These are phyloP conservation scores for Parnassius orleans DNA, from an alignment of 2,888 invertebrate species.

Conservation along the genomic window DNA sequence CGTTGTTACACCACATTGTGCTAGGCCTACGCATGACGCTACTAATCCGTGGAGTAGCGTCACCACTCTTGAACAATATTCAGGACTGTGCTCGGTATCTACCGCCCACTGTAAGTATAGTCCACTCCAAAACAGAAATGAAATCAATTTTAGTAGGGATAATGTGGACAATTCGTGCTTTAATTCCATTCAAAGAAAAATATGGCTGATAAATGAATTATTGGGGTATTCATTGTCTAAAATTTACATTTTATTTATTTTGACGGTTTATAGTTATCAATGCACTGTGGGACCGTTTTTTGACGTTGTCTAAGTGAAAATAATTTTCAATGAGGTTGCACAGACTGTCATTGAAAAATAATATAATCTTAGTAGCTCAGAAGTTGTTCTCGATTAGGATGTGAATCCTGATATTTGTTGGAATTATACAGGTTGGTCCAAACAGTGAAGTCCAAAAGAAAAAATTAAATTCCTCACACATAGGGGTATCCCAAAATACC, in stretches of 20 bases:
- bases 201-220: conserved; percentile 22
- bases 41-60: conserved; percentile 63
- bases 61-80: conserved; percentile 60
- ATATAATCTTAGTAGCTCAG: too few relatives aligned
- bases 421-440: too few relatives aligned
- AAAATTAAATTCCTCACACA: too few relatives aligned
- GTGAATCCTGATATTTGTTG: too few relatives aligned
- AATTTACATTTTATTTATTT: conserved; percentile 1
- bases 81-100: conserved; percentile 44
- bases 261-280: too few relatives aligned
- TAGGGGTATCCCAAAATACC: too few relatives aligned
- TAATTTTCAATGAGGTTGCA: too few relatives aligned
- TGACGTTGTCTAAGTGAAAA: too few relatives aligned
- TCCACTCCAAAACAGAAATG: conserved; percentile 61
- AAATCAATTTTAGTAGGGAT: conserved; percentile 52
- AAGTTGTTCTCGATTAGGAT: too few relatives aligned
- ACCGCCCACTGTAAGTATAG: conserved; percentile 48
- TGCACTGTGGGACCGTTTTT: too few relatives aligned
- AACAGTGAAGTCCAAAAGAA: too few relatives aligned
- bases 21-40: conserved; percentile 50
- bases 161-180: conserved; percentile 45
- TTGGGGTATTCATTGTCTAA: background rate
- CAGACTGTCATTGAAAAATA: too few relatives aligned
- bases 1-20: conserved; percentile 52
- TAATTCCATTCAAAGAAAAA: conserved; percentile 44